Evolutionary conservation across 2,113 vertebrate genomes (phyloP).

Genomic region (Hemiprocne comata): DNA sequence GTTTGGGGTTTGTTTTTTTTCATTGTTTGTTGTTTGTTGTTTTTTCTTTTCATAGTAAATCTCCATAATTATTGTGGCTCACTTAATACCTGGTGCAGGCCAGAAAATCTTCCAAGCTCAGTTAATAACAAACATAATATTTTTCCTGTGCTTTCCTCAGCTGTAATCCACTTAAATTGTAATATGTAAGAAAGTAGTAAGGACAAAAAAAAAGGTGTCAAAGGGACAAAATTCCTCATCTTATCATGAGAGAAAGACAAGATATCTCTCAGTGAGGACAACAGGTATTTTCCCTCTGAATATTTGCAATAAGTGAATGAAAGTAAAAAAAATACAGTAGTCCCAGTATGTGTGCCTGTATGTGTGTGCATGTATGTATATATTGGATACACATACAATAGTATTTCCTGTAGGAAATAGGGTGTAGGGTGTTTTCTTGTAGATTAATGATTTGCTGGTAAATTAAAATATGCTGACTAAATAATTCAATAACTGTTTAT

Average conservation of each 20-base stretch:
- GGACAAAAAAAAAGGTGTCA: neutral
- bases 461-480: neutral
- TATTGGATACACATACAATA: too few species aligned
- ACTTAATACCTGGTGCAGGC: neutral
- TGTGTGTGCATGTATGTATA: too few species aligned
- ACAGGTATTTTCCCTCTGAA: neutral
- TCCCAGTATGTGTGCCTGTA: too few species aligned
- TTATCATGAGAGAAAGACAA: neutral
- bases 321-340: too few species aligned
- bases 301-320: neutral
- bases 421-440: neutral
- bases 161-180: neutral
- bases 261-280: neutral
- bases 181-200: neutral
- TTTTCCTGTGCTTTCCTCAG: neutral
- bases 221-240: neutral
- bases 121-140: neutral
- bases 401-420: too few species aligned
- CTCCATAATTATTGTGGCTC: neutral
- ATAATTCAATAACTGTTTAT: neutral
- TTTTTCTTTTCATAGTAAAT: neutral
- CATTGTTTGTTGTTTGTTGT: neutral
- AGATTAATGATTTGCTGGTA: neutral
- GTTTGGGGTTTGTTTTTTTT: neutral
- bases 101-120: neutral